phyloP scores from a whole-genome alignment of 2,797 vertebrate species.

The Girardinus metallicus region DNA sequence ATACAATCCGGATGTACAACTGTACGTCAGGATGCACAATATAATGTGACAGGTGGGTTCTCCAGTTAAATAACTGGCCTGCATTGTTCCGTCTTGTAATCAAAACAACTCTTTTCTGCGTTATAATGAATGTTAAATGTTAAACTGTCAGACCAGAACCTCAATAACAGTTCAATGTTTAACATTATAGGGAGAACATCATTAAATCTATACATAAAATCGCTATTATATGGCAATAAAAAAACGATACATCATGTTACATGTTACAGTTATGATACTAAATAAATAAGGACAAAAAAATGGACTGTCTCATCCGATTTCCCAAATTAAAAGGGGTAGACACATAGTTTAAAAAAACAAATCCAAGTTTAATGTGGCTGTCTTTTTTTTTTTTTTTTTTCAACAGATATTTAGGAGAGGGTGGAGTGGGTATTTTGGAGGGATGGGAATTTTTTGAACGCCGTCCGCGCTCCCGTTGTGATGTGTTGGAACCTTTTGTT shows the following conservation, averaged over 20 bases:
- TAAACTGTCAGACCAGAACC: neutral
- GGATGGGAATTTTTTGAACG: constrained; percentile 10
- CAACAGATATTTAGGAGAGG: constrained; percentile 25
- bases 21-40: neutral
- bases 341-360: neutral
- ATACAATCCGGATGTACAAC: neutral
- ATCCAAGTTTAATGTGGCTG: no score
- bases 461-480: constrained; percentile 47
- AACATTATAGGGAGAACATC: neutral
- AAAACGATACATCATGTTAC: neutral
- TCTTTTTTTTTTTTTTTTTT: neutral
- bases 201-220: neutral
- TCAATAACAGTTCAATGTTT: neutral
- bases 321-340: neutral
- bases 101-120: neutral
- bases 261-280: neutral
- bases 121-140: neutral
- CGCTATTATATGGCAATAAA: neutral
- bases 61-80: neutral
- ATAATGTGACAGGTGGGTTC: neutral
- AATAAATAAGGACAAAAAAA: neutral
- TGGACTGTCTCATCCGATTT: neutral
- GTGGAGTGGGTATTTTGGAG: constrained; percentile 22
- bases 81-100: neutral
- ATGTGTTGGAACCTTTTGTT: constrained; percentile 63